Conservation (phyloP, 2,888 invertebrate genomes). For the Panopea generosa region DNA sequence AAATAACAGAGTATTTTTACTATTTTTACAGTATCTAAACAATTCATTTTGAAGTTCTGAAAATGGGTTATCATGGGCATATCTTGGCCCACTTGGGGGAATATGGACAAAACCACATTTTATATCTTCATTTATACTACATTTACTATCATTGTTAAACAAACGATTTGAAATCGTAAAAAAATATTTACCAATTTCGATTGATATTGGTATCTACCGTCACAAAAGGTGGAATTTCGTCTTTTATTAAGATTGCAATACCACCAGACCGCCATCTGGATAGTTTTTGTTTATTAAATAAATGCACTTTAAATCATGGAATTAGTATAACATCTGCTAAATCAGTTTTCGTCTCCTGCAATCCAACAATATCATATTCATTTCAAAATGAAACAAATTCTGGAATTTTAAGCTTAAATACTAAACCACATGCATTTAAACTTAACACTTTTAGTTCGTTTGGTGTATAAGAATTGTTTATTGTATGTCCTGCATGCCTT, state of each 20-base stretch:
- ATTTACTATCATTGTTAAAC: too few relatives aligned
- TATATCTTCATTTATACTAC: too few relatives aligned
- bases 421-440: slow-evolving; percentile 29
- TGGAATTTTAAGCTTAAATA: slow-evolving; percentile 4
- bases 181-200: too few relatives aligned
- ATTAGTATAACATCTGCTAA: neutral
- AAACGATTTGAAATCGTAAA: too few relatives aligned
- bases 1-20: too few relatives aligned
- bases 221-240: neutral
- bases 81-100: too few relatives aligned
- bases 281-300: slow-evolving; percentile 8
- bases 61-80: too few relatives aligned
- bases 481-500: too few relatives aligned
- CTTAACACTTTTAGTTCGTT: neutral
- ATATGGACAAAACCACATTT: too few relatives aligned
- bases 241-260: slow-evolving; percentile 11
- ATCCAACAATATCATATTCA: slow-evolving; percentile 14
- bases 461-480: too few relatives aligned
- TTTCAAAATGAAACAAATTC: slow-evolving; percentile 6
- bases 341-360: slow-evolving; percentile 23
- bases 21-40: too few relatives aligned
- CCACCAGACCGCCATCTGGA: slow-evolving; percentile 10
- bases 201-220: neutral
- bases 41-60: too few relatives aligned
- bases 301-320: neutral